These are phyloP conservation scores for Drosophila rellima DNA, from an alignment of 2,888 invertebrate species.

Conservation along the genomic window DNA sequence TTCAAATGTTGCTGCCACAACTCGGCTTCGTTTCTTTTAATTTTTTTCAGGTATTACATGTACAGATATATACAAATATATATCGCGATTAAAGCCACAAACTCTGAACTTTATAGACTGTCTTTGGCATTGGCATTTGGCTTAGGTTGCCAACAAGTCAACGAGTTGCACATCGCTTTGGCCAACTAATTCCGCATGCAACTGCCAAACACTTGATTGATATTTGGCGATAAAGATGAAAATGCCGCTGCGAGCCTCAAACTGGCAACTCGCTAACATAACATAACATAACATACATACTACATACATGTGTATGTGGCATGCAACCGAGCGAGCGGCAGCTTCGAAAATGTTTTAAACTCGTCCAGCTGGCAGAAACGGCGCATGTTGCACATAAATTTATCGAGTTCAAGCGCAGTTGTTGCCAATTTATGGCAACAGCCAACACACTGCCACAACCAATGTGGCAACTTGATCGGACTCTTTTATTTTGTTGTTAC, in stretches of 20 bases:
- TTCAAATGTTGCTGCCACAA: constrained; percentile 5
- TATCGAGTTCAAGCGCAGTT: constrained; percentile 74
- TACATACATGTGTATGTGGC: constrained; percentile 32
- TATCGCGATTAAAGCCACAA: constrained; percentile 62
- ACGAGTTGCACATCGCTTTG: constrained; percentile 26
- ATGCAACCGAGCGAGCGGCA: constrained; percentile 17
- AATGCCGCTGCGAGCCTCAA: constrained; percentile 60
- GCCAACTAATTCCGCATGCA: constrained; percentile 57
- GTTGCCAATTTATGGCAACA: constrained; percentile 73
- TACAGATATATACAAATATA: constrained; percentile 4
- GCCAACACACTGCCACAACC: constrained; percentile 38
- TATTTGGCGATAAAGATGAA: constrained; percentile 74
- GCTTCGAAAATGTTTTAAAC: constrained; percentile 55
- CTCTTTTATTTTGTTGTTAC: constrained; percentile 8
- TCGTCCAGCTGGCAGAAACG: constrained; percentile 69
- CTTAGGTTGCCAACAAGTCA: neutral
- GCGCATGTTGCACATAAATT: constrained; percentile 79
- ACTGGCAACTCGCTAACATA: constrained; percentile 13
- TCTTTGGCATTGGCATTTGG: constrained; percentile 36
- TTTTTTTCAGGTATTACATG: neutral
- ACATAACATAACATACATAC: neutral
- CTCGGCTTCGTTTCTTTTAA: constrained; percentile 2
- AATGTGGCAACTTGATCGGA: constrained; percentile 44
- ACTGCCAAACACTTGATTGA: constrained; percentile 64
- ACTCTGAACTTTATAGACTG: constrained; percentile 81